Evolutionary conservation across 2,888 invertebrate genomes (phyloP), one percentile per base, ranked within the genome.

Genomic region (Apantesis nais): DNA sequence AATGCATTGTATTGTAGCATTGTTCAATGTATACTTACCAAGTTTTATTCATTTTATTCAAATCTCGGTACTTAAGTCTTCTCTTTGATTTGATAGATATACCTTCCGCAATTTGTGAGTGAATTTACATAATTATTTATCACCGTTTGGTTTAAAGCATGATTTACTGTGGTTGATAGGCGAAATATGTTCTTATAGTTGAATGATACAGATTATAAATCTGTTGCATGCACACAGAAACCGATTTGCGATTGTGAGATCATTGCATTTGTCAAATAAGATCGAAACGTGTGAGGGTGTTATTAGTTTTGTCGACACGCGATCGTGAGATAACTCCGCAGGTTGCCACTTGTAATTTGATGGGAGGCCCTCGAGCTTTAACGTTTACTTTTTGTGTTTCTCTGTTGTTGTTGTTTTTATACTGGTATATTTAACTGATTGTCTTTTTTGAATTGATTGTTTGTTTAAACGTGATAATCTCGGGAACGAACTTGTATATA

Each of bases 231-330:
- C 9, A 73, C 39, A 72, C 71, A 72, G 76, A 82, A 81, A 81
- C 76, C 81, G 86, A 82, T 88, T 89, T 86, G 88, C 87, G 88
- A 89, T 89, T 89, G 89, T 89, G 89, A 87, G 89, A 89, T 88
- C 88, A 86, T 80, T 80, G 85, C 89, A 90, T 92, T 91, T 90
- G 91, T 92, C 90, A 91, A 90, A 89, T 89, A 89, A 90, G 90
- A 91, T 90, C 86, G 89, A 88, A 88, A 87, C 83, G 85, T 86
- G 88, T 86, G 85, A 89, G 89, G 87, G 88, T 90, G 90, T 90
- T 90, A 87, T 90, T 90, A 91, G 88, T 91, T 91, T 91, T 89
- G 90, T 90, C 89, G 90, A 91, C 91, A 92, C 88, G 89, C 90
- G 90, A 92, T 91, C 86, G 83, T 82, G 86, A 88, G 90, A 92